Percentiles rank a stretch among this genome's conserved stretches.
phyloP scores from a whole-genome alignment of 2,797 vertebrate genomes.

The Falco rusticolus region DNA sequence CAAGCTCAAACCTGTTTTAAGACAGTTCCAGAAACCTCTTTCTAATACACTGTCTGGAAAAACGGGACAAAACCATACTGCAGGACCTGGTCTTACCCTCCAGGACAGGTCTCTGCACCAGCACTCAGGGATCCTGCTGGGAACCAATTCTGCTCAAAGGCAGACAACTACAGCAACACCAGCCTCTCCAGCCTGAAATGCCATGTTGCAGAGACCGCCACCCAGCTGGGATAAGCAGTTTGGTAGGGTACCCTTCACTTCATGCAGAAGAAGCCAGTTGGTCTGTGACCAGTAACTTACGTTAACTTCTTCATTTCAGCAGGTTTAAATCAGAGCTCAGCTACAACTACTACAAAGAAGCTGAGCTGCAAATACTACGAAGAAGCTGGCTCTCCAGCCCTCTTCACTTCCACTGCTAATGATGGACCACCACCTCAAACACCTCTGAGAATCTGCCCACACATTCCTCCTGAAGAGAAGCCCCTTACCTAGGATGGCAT shows the following conservation, averaged over 20 bases:
- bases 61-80: neutral
- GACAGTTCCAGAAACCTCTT: neutral
- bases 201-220: neutral
- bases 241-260: neutral
- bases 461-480: neutral
- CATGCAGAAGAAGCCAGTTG: neutral
- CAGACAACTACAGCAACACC: neutral
- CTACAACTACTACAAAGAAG: neutral
- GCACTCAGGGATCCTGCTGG: neutral
- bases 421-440: neutral
- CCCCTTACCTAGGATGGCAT: constrained; percentile 88
- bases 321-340: neutral
- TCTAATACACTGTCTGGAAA: neutral
- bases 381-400: neutral
- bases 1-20: neutral
- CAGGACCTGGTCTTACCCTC: neutral
- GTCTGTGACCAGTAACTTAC: neutral
- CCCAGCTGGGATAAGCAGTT: neutral
- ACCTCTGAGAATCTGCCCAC: neutral
- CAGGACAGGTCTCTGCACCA: neutral
- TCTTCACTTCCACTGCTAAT: neutral
- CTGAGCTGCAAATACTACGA: neutral
- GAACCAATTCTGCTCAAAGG: neutral
- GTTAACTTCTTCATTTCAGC: neutral
- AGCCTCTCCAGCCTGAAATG: neutral